phyloP scores from a whole-genome alignment of 2,888 invertebrate species.

The Lacanobia wlatinum region DNA sequence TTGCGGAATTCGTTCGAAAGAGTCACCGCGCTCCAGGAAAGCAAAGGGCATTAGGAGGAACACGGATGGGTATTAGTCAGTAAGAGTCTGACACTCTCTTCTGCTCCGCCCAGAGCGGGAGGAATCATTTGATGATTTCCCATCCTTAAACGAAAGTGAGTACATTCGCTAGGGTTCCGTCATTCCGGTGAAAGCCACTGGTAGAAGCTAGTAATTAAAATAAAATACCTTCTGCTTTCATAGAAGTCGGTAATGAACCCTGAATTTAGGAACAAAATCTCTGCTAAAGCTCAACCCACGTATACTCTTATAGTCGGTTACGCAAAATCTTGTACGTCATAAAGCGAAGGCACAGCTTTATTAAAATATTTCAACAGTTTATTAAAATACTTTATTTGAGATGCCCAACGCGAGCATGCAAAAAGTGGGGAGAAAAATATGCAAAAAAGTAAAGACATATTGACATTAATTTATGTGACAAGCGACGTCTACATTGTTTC shows the following conservation, averaged over 20 bases:
- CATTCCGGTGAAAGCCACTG: no score
- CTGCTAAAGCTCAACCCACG: background rate
- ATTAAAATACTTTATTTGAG: conserved; percentile 56
- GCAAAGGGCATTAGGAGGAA: no score
- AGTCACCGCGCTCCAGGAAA: no score
- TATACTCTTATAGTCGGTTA: conserved; percentile 14
- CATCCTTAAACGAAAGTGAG: no score
- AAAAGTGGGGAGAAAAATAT: conserved; percentile 11
- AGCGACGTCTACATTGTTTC: conserved; percentile 29
- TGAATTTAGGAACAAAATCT: conserved; percentile 3
- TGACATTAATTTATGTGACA: conserved; percentile 31
- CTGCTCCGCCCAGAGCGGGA: no score
- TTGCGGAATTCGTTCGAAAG: no score
- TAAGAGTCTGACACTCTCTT: no score
- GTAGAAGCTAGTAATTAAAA: no score
- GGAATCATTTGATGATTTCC: no score
- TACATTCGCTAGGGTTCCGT: no score
- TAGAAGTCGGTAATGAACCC: background rate
- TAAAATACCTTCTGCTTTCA: background rate
- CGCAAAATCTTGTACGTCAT: conserved; percentile 30
- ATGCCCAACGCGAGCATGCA: conserved; percentile 17
- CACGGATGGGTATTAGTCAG: no score
- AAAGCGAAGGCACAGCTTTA: conserved; percentile 35
- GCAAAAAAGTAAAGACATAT: conserved; percentile 24
- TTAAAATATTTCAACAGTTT: conserved; percentile 59